Base-by-base conservation (phyloP, 2,113 vertebrate species). In the Hiodon alosoides region DNA sequence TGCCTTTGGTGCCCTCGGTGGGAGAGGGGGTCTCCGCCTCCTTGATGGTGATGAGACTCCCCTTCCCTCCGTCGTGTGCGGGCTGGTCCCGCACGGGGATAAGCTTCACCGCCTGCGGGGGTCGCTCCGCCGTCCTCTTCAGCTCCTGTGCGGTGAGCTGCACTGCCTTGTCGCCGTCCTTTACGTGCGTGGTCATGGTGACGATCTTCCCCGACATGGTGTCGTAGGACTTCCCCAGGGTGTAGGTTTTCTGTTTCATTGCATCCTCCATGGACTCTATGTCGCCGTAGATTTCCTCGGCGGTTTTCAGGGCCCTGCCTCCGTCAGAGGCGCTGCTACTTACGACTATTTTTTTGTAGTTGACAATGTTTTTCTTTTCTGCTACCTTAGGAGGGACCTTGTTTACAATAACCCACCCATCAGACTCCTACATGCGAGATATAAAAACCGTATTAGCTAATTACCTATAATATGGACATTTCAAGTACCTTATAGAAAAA, bases 321-420 rank as follows among this genome's bases (percentile, higher is more conserved):
- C 91, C 86, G 53, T 85, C 74, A 67, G 90, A 84, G 67, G 88
- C 11, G 78, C 88, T 77, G 73, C 81, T 85, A 69, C 85, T 79
- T 85, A 91, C 71, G 53, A 90, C 89, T 82, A 90, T 84, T 86
- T 93, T 82, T 84, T 92, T 92, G 87, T 93, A 92, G 69, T 88
- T 83, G 84, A 92, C 84, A 78, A 78, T 85, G 86, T 85, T 90
- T 93, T 84, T 89, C 71, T 83, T 88, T 87, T 93, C 92, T 87
- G 90, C 91, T 91, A 95, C 80, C 90, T 93, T 90, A 87, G 91
- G 87, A 74, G 93, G 92, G 86, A 94, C 79, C 90, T 90, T 94
- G 82, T 93, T 92, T 94, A 94, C 85, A 92, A 94, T 90, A 90
- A 94, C 93, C 92, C 93, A 94, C 85, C 92, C 93, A 86, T 93